phyloP scores from a whole-genome alignment of 2,113 vertebrate species.

The Tyrannus savana region DNA sequence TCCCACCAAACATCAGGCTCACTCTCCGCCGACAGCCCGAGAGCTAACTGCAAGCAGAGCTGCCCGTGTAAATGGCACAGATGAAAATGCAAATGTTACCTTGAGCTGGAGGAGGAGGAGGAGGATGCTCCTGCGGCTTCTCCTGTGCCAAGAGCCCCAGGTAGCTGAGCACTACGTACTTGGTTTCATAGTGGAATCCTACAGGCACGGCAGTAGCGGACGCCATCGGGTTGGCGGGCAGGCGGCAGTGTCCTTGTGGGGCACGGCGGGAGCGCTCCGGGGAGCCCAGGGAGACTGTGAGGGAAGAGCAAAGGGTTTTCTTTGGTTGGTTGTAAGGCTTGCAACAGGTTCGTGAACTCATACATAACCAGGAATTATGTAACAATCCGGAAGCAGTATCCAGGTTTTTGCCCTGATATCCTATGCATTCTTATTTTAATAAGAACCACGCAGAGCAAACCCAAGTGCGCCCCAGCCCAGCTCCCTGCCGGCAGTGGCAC shows the following conservation, averaged over 20 bases:
- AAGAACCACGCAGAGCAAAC: not conserved
- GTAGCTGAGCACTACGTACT: conserved; percentile 91
- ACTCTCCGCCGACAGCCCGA: fast-evolving
- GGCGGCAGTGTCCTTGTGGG: not conserved
- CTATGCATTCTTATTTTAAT: conserved; percentile 1
- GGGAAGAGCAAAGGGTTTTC: not conserved
- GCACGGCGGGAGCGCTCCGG: not conserved
- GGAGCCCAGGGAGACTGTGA: conserved; percentile 17
- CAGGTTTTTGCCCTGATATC: not conserved
- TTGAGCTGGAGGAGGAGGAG: conserved; percentile 28
- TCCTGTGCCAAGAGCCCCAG: conserved; percentile 79
- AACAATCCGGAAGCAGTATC: not conserved
- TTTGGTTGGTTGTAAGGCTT: not conserved
- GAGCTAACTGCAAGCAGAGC: fast-evolving
- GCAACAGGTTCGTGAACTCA: not conserved
- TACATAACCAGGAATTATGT: not conserved
- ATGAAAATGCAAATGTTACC: conserved; percentile 48
- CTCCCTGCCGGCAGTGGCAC: not conserved
- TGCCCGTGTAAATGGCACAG: not conserved
- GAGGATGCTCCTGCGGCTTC: conserved; percentile 66
- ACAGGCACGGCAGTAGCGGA: conserved; percentile 82
- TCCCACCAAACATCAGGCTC: not conserved
- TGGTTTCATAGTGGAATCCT: conserved; percentile 94
- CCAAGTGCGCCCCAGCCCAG: not conserved
- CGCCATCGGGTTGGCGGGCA: conserved; percentile 71